Percentiles rank a stretch among this genome's conserved stretches.
Conservation (phyloP, 2,797 vertebrate species). For the Pangasius mekongensis region DNA sequence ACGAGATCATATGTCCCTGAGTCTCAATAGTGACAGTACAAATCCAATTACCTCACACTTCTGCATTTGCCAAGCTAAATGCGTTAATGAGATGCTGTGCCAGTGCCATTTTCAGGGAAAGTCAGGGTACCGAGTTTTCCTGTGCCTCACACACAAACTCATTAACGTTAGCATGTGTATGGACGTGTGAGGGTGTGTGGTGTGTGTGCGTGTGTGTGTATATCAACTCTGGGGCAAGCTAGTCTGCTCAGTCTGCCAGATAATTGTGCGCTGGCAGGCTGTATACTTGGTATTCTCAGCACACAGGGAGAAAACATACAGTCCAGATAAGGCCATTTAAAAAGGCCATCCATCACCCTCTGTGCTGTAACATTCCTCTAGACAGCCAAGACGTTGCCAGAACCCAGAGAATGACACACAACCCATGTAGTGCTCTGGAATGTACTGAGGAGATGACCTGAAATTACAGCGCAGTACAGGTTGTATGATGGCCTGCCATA, state of each 20-base stretch:
- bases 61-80: slow-evolving; percentile 45
- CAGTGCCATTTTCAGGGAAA: slow-evolving; percentile 38
- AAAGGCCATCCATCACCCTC: slow-evolving; percentile 57
- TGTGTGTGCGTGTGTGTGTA: slow-evolving; percentile 13
- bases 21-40: not conserved
- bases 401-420: not conserved
- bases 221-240: slow-evolving; percentile 52
- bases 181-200: not conserved
- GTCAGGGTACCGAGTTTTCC: slow-evolving; percentile 14
- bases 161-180: slow-evolving; percentile 24
- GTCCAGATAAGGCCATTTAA: slow-evolving; percentile 64
- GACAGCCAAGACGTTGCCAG: slow-evolving; percentile 19
- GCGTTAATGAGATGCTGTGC: slow-evolving; percentile 48
- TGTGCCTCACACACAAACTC: slow-evolving; percentile 27
- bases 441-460: slow-evolving; percentile 11
- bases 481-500: not conserved
- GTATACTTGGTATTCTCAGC: slow-evolving; percentile 76
- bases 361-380: slow-evolving; percentile 41
- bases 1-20: slow-evolving; percentile 4
- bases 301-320: slow-evolving; percentile 71
- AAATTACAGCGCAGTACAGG: slow-evolving; percentile 36
- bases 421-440: slow-evolving; percentile 6
- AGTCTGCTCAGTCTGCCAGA: slow-evolving; percentile 66
- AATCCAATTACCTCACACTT: slow-evolving; percentile 44
- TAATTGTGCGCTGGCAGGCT: slow-evolving; percentile 73